Conservation (phyloP, 2,797 vertebrate genomes). For the Gobio occitaniae region DNA sequence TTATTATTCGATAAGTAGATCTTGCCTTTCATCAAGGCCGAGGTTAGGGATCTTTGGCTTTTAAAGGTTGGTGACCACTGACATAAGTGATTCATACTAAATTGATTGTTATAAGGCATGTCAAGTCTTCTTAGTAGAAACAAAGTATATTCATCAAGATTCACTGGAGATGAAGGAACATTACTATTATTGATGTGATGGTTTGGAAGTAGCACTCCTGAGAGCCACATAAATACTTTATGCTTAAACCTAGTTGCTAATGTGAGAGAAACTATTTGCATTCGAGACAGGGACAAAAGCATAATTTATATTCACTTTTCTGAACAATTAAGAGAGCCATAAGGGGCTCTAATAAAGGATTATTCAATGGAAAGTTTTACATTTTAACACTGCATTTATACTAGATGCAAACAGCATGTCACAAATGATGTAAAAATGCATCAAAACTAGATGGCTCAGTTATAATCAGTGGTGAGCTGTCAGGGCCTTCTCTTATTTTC, state of each 20-base stretch:
- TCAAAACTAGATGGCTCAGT: neutral
- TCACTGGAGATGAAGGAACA: constrained; percentile 8
- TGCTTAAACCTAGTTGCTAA: constrained; percentile 9
- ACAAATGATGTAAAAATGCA: neutral
- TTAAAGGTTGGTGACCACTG: no score
- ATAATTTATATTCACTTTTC: neutral
- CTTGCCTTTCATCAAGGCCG: no score
- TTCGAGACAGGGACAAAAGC: constrained; percentile 11
- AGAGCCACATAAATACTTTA: constrained; percentile 21
- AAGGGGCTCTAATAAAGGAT: neutral
- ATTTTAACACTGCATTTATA: neutral
- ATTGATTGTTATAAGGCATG: constrained; percentile 15
- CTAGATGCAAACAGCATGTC: neutral
- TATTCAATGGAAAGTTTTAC: neutral
- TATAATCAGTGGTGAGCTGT: no score
- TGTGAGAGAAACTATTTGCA: constrained; percentile 6
- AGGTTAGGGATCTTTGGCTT: no score
- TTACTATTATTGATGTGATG: constrained; percentile 15
- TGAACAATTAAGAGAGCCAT: neutral
- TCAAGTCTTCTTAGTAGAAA: constrained; percentile 5
- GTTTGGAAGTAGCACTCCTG: constrained; percentile 8
- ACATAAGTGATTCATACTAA: constrained; percentile 1
- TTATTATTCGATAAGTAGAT: no score
- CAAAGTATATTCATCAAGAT: constrained; percentile 5
- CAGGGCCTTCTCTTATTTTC: no score